A percentile compares a stretch with the other conserved stretches of the same genome.
Evolutionary conservation across 1,140 invertebrate genomes (phyloP).

Genomic region (Lutraria rhynchaena): DNA sequence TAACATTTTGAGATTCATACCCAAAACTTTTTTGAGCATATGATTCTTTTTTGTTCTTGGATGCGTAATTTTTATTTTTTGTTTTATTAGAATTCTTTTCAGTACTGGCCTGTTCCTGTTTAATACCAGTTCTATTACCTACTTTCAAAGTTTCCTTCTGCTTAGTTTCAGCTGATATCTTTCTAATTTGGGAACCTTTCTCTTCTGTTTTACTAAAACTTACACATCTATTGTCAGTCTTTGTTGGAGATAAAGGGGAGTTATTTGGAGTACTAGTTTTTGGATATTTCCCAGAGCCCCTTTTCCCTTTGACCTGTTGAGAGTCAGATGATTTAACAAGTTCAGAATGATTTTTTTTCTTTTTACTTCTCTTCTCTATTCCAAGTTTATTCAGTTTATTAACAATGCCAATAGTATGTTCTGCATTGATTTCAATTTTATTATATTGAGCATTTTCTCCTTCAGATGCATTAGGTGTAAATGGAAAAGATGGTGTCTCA

Average conservation of each 20-base stretch:
- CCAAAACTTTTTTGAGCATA: too few relatives aligned
- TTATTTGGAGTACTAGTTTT: constrained; percentile 52
- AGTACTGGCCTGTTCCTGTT: not conserved
- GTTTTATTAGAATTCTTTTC: not conserved
- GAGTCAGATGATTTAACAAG: too few relatives aligned
- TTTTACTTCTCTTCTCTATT: constrained; percentile 5
- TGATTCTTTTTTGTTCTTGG: not conserved
- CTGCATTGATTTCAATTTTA: not conserved
- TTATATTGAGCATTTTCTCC: not conserved
- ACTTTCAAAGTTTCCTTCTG: not conserved
- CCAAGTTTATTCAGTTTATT: not conserved
- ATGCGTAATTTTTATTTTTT: not conserved
- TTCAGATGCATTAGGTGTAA: constrained; percentile 24
- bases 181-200: not conserved
- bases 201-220: constrained; percentile 2
- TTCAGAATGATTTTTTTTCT: not conserved
- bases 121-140: not conserved
- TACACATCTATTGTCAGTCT: not conserved
- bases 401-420: not conserved
- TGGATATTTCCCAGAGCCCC: constrained; percentile 12
- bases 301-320: not conserved
- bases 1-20: too few relatives aligned
- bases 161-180: not conserved
- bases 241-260: constrained; percentile 44
- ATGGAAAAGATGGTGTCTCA: constrained; percentile 13